Percentiles rank a stretch among this genome's conserved stretches.
Conservation (phyloP, 2,113 vertebrate genomes). For the Chitala chitala region DNA sequence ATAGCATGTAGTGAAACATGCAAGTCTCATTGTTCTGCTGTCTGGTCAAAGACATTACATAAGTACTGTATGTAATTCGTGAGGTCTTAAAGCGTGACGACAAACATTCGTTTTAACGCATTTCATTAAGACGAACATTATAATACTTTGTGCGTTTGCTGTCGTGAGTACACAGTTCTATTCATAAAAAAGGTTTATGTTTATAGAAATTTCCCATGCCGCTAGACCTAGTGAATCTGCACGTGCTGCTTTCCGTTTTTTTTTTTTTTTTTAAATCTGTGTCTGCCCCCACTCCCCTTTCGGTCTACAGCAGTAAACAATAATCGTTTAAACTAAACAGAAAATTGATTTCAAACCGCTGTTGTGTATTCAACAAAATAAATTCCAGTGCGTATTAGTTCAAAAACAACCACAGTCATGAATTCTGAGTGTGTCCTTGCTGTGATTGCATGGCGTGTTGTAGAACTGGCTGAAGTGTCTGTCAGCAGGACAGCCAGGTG, state of each 20-base stretch:
- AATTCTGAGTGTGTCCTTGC: neutral
- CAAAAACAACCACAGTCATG: too few relatives aligned
- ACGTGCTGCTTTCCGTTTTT: slow-evolving; percentile 2
- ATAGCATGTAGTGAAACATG: too few relatives aligned
- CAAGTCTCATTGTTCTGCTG: too few relatives aligned
- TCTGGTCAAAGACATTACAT: too few relatives aligned
- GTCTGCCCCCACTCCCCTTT: neutral
- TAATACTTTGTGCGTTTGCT: neutral
- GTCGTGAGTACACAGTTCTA: neutral
- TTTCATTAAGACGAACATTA: neutral
- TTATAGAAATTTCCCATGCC: neutral
- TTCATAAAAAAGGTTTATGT: slow-evolving; percentile 3
- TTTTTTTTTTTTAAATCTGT: neutral
- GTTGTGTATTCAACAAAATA: too few relatives aligned
- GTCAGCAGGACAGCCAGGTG: neutral
- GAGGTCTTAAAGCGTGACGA: too few relatives aligned
- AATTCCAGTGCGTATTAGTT: too few relatives aligned
- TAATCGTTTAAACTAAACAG: too few relatives aligned
- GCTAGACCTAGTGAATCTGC: neutral
- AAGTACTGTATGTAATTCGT: too few relatives aligned
- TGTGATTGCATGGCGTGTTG: neutral
- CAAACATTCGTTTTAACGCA: too few relatives aligned
- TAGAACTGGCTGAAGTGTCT: neutral
- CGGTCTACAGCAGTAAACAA: neutral
- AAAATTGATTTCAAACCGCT: too few relatives aligned